Conservation (phyloP, 2,888 invertebrate species). For the Drosophila crucigera region DNA sequence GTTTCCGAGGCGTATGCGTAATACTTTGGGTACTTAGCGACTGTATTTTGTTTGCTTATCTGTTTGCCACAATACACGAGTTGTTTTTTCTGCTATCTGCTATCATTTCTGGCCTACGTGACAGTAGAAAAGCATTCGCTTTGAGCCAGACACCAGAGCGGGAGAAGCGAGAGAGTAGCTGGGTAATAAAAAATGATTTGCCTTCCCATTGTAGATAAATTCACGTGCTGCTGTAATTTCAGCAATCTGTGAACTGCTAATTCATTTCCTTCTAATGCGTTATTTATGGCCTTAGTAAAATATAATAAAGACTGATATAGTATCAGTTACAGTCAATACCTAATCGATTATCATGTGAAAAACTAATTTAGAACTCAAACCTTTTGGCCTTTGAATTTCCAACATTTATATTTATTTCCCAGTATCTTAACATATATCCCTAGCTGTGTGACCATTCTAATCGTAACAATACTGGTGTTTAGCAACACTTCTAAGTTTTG, state of each 20-base stretch:
- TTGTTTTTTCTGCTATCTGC: constrained; percentile 27
- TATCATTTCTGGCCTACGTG: constrained; percentile 63
- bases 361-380: background rate
- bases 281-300: constrained; percentile 3
- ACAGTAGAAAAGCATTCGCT: constrained; percentile 42
- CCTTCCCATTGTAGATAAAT: background rate
- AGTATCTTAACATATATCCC: background rate
- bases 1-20: constrained; percentile 54
- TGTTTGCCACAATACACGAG: constrained; percentile 58
- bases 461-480: background rate
- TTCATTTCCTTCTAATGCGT: constrained; percentile 35
- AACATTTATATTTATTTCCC: background rate
- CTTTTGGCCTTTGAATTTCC: background rate
- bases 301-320: constrained; percentile 6
- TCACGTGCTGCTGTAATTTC: constrained; percentile 1
- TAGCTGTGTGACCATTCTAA: background rate
- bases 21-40: constrained; percentile 50
- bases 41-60: constrained; percentile 69
- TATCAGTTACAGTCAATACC: background rate
- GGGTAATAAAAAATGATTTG: constrained; percentile 8
- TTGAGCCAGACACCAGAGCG: background rate
- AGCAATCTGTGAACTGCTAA: constrained; percentile 26
- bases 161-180: background rate
- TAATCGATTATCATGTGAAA: background rate
- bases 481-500: constrained; percentile 12